phyloP scores from a whole-genome alignment of 2,113 vertebrate species.

The Leptosomus discolor region DNA sequence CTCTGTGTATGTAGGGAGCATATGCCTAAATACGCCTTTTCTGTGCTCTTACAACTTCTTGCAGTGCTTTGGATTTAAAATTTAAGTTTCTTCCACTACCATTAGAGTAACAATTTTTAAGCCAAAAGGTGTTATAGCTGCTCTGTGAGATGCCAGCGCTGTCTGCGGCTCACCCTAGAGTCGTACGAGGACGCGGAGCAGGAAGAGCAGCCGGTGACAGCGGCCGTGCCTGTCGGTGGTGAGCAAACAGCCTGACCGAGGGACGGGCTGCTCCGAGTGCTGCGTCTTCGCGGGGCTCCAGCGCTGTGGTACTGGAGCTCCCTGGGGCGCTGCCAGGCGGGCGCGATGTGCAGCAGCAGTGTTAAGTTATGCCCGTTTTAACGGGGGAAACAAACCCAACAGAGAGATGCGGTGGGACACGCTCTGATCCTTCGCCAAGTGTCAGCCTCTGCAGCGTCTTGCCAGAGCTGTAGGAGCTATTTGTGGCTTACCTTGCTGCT shows the following conservation, averaged over 20 bases:
- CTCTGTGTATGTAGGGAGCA: background rate
- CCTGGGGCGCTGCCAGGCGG: background rate
- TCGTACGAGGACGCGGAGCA: rapidly evolving
- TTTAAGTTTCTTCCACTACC: rapidly evolving
- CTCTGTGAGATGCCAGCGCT: rapidly evolving
- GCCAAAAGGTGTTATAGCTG: rapidly evolving
- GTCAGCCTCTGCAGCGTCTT: background rate
- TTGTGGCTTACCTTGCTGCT: background rate
- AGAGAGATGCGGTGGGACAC: background rate
- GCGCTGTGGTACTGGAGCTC: background rate
- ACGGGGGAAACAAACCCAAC: rapidly evolving
- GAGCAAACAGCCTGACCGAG: background rate
- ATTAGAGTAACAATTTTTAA: background rate
- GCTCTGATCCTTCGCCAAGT: background rate
- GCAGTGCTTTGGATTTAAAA: background rate
- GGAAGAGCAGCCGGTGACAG: rapidly evolving
- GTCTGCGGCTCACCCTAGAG: rapidly evolving
- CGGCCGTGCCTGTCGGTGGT: rapidly evolving
- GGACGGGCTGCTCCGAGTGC: background rate
- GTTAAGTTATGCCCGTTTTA: background rate
- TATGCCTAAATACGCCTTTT: background rate
- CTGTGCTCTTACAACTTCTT: background rate
- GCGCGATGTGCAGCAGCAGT: rapidly evolving
- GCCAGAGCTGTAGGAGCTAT: background rate
- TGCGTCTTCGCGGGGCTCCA: rapidly evolving